Evolutionary conservation across 1,140 invertebrate species (phyloP).

Genomic region (Meloidogyne hapla): DNA sequence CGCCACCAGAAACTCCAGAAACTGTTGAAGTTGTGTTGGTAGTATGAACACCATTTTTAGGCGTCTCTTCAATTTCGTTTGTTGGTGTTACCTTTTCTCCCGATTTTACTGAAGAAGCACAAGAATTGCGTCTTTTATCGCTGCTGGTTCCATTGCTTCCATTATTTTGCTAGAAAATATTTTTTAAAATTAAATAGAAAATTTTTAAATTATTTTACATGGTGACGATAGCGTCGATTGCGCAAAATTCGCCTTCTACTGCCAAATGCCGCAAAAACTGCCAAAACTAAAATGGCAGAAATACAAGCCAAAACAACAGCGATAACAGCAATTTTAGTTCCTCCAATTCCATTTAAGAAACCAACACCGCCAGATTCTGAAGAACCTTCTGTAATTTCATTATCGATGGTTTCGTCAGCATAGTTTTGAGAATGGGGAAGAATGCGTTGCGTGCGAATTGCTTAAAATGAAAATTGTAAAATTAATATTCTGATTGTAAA

Average conservation of each 20-base stretch:
- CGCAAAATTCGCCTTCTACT: not conserved
- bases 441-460: not conserved
- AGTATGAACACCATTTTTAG: not conserved
- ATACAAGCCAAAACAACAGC: not conserved
- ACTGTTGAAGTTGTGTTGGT: not conserved
- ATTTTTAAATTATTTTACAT: not conserved
- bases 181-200: too few relatives aligned
- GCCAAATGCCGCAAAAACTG: not conserved
- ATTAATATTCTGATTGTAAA: not conserved
- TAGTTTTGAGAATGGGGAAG: not conserved
- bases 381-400: not conserved
- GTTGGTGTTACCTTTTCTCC: not conserved
- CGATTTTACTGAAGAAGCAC: not conserved
- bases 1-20: not conserved
- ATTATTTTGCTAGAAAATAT: not conserved
- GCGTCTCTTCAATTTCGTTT: not conserved
- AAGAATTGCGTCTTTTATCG: conserved; percentile 5
- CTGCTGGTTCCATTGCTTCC: not conserved
- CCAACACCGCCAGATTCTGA: not conserved
- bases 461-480: not conserved
- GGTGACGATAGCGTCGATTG: not conserved
- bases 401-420: not conserved
- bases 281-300: not conserved
- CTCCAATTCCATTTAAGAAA: not conserved
- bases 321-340: not conserved